A percentile compares a stretch with the other conserved stretches of the same genome.
Evolutionary conservation across 2,113 vertebrate species (phyloP).

Genomic region (Gavialis gangeticus): DNA sequence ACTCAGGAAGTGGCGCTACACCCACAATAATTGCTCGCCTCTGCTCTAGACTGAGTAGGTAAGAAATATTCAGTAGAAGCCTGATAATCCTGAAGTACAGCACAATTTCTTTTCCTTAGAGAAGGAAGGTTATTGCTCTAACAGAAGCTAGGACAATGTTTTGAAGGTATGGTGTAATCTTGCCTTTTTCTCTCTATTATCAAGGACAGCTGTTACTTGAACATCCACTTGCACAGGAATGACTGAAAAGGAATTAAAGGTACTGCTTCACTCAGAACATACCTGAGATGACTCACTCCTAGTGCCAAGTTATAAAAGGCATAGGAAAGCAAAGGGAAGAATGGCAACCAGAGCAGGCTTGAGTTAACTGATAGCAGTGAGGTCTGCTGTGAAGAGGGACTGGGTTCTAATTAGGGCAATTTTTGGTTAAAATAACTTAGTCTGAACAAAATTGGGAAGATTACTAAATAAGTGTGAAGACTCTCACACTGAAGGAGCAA

Average conservation of each 20-base stretch:
- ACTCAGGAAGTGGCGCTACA: no score
- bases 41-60: no score
- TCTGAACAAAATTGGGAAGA: not conserved
- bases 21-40: no score
- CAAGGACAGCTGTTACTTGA: not conserved
- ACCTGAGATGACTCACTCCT: not conserved
- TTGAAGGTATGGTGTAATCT: not conserved
- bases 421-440: not conserved
- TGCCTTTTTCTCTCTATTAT: not conserved
- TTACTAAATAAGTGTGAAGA: not conserved
- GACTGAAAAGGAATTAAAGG: not conserved
- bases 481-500: not conserved
- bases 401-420: not conserved
- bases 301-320: rapidly evolving
- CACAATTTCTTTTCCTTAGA: not conserved
- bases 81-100: not conserved
- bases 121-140: not conserved
- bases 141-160: not conserved
- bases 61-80: not conserved
- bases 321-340: not conserved
- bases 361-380: not conserved
- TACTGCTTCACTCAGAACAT: not conserved
- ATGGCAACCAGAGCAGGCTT: not conserved
- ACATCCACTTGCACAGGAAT: not conserved
- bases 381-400: not conserved